phyloP scores from a whole-genome alignment of 2,888 invertebrate genomes.

The Molorchus minor region DNA sequence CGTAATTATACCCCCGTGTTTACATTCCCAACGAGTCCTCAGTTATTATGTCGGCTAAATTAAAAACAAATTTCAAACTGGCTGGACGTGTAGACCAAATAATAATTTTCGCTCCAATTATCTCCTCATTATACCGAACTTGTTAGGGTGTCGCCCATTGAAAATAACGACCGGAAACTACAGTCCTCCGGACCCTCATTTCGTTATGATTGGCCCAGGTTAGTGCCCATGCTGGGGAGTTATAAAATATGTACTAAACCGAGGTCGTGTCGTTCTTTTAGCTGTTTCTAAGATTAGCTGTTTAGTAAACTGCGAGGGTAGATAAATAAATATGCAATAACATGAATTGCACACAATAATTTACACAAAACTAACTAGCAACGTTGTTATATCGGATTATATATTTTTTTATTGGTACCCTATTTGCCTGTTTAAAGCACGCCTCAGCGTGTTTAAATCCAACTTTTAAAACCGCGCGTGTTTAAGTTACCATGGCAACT shows the following conservation, averaged over 20 bases:
- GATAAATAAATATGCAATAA: too few species aligned
- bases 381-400: too few species aligned
- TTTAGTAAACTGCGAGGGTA: too few species aligned
- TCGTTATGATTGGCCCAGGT: constrained; percentile 45
- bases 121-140: constrained; percentile 54
- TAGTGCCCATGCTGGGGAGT: constrained; percentile 27
- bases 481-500: too few species aligned
- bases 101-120: constrained; percentile 52
- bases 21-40: constrained; percentile 10
- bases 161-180: constrained; percentile 52
- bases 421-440: too few species aligned
- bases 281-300: too few species aligned
- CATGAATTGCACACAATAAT: too few species aligned
- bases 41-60: constrained; percentile 15
- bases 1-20: constrained; percentile 2
- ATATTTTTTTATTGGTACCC: too few species aligned
- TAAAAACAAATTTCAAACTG: constrained; percentile 15
- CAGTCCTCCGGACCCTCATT: constrained; percentile 35
- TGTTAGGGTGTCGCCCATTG: constrained; percentile 50
- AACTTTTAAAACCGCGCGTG: too few species aligned
- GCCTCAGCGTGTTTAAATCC: too few species aligned
- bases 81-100: constrained; percentile 33
- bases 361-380: too few species aligned
- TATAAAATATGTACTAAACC: constrained; percentile 10
- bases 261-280: constrained; percentile 8